Conservation (phyloP, 2,888 invertebrate species). For the Caenorhabditis becei region DNA sequence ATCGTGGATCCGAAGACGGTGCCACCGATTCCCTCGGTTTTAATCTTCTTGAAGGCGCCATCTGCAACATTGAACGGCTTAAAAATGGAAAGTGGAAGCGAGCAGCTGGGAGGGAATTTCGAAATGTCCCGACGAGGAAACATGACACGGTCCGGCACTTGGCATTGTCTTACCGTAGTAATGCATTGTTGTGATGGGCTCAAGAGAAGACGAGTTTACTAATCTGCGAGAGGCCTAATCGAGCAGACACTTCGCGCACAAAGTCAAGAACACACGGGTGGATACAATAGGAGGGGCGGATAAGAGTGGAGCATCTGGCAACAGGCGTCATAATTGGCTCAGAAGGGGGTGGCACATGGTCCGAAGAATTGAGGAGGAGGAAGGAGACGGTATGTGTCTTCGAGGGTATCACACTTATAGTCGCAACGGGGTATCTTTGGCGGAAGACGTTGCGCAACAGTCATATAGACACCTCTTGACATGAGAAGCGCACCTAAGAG, state of each 20-base stretch:
- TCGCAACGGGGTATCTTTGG: constrained; percentile 47
- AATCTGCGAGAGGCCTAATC: constrained; percentile 13
- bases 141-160: constrained; percentile 1
- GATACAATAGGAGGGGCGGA: constrained; percentile 45
- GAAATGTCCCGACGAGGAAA: constrained; percentile 20
- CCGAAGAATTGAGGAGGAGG: constrained; percentile 9
- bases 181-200: constrained; percentile 36
- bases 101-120: constrained; percentile 37
- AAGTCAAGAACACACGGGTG: constrained; percentile 47
- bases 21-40: constrained; percentile 69
- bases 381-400: not conserved
- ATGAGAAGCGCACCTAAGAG: constrained; percentile 30
- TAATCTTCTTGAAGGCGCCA: constrained; percentile 81
- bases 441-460: constrained; percentile 41
- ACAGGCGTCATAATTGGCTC: constrained; percentile 61
- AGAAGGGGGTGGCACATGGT: constrained; percentile 42
- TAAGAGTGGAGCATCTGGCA: constrained; percentile 61
- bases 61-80: constrained; percentile 64
- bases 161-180: constrained; percentile 45
- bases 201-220: constrained; percentile 12
- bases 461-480: constrained; percentile 43
- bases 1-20: constrained; percentile 66
- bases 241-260: constrained; percentile 53
- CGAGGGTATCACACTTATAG: constrained; percentile 15
- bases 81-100: constrained; percentile 13